Evolutionary conservation across 2,888 invertebrate genomes (phyloP), one percentile per base, ranked within the genome.

Genomic region (Drosophila kambysellisi): DNA sequence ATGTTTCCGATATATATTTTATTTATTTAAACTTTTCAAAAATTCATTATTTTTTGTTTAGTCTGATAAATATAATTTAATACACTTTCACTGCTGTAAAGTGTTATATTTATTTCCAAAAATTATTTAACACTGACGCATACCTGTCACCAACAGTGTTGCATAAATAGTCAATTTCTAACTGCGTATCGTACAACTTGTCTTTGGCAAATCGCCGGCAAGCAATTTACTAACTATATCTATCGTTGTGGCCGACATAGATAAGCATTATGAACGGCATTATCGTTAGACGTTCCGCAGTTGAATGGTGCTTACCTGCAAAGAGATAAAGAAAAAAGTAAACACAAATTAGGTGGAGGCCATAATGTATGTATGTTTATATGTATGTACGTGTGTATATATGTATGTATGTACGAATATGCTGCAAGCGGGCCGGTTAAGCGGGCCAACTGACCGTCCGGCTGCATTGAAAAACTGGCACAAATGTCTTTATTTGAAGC

Each of bases 401-500:
- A 11, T 32, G 11, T 37, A 11, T 32, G 11, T 37, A 35, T 52
- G 35, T 58, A 43, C 57, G 30, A 43, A 41, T 39, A 57, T 70
- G 71, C 43, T 54, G 32, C 57, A 50, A 53, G 62, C 59, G 30
- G 32, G 56, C 33, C 35, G 33, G 35, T 43, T 70, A 70, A 60
- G 50, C 61, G 61, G 61, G 56, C 41, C 58, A 70, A 59, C 63
- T 57, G 76, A 54, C 65, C 65, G 63, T 39, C 20, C 53, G 50
- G 37, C 50, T 65, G 65, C 69, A 67, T 66, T 60, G 64, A 70
- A 80, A 84, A 84, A 81, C 84, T 86, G 61, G 89, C 87, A 84
- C 87, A 84, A 83, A 87, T 87, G 87, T 74, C 89, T 89, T 74
- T 87, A 79, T 87, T 74, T 71, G 77, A 67, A 67, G 61, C 74